Evolutionary conservation across 2,113 vertebrate genomes (phyloP), one percentile per base, ranked within the genome.

Genomic region (Eleginops maclovinus): DNA sequence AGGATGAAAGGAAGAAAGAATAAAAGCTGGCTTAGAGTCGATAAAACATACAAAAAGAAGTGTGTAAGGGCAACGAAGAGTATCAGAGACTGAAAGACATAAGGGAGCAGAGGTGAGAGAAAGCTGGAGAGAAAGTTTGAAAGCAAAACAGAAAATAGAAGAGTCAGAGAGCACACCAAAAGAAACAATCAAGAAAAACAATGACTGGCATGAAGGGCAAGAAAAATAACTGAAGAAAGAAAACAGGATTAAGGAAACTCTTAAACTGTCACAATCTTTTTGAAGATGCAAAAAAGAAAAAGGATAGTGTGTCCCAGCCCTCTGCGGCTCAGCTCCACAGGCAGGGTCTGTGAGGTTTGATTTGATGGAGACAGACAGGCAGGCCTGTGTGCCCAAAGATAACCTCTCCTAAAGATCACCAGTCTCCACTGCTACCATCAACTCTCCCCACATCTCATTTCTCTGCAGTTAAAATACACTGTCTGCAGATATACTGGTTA

Each of bases 361-460:
- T 79, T 81, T 87, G 87, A 92, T 90, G 53, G 64, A 81, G 77
- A 68, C 50, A 53, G 89, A 91, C 89, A 91, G 81, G 72, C 76
- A 46, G 64, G 75, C 64, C 21, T 77, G 77, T 44, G 69, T 70
- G 85, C 58, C 88, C 83, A 83, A 69, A 88, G 77, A 85, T 90
- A 85, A 88, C 89, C 90, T 86, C 86, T 76, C 73, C 51, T 58
- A 81, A 85, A 92, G 79, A 86, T 80, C 83, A 88, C 59, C 80
- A 87, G 64, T 80, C 82, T 81, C 64, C 62, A 66, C 65, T 6
- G 77, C 74, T 76, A 49, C 12, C 1, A 53, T 62, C 75, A 61
- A 17, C 49, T 46, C 69, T 17, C 41, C 13, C 43, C 6, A 1
- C 8, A 41, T 67, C 28, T 68, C 11, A 56, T 51, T 64, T 79